These are phyloP conservation scores for Odontophorus gujanensis DNA, from an alignment of 2,113 vertebrate species.

Conservation along the genomic window DNA sequence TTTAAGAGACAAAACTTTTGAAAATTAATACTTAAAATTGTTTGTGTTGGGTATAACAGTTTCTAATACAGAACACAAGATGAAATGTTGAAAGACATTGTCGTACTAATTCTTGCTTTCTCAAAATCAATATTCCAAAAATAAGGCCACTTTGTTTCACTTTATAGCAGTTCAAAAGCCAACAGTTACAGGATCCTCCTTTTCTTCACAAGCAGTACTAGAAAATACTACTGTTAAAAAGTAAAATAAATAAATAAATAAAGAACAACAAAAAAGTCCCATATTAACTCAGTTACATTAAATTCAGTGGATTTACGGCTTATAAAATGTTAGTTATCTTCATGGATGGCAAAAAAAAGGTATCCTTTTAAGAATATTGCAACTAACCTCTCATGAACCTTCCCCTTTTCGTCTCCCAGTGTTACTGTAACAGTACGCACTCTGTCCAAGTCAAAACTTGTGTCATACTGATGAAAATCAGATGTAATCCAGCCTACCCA, in stretches of 20 bases:
- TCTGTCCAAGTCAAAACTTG: constrained; percentile 89
- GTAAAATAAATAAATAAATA: no score
- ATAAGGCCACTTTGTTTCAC: not conserved
- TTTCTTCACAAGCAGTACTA: not conserved
- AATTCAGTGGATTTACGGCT: not conserved
- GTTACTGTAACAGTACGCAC: constrained; percentile 94
- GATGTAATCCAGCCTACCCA: constrained; percentile 99
- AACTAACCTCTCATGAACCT: constrained; percentile 96
- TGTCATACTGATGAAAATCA: constrained; percentile 94
- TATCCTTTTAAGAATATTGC: not conserved
- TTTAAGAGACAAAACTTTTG: not conserved
- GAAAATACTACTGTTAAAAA: not conserved
- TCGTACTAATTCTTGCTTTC: not conserved
- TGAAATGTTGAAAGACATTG: not conserved
- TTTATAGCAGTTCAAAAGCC: not conserved
- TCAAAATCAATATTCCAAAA: not conserved
- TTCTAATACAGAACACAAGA: not conserved
- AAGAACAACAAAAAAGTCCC: not conserved
- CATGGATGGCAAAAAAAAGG: not conserved
- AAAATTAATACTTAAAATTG: not conserved
- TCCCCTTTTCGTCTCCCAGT: constrained; percentile 95
- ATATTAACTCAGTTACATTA: not conserved
- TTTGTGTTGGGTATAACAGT: not conserved
- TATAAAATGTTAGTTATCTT: not conserved
- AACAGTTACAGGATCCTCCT: not conserved